A percentile compares a stretch with the other conserved stretches of the same genome.
Evolutionary conservation across 1,140 invertebrate species (phyloP).

Genomic region (Vollenhovia emeryi): DNA sequence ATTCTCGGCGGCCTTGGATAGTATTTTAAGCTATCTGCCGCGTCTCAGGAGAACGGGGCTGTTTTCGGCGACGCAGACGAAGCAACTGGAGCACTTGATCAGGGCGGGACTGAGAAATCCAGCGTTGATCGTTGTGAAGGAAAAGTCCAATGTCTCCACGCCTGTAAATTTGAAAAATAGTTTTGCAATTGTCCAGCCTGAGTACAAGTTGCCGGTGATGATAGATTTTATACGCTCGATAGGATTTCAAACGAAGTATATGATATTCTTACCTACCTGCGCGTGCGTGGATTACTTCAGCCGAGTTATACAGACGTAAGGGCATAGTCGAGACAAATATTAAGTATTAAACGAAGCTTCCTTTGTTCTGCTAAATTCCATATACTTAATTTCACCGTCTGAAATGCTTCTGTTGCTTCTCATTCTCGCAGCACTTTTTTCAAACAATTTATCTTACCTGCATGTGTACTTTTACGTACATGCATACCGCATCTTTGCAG

Average conservation of each 20-base stretch:
- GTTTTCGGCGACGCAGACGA: slow-evolving; percentile 99
- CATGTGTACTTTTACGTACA: neutral
- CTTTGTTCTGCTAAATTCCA: neutral
- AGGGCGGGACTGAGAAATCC: slow-evolving; percentile 98
- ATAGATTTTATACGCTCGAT: slow-evolving; percentile 90
- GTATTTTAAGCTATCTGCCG: slow-evolving; percentile 96
- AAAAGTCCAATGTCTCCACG: slow-evolving; percentile 92
- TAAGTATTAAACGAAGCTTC: slow-evolving; percentile 6
- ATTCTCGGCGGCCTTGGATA: slow-evolving; percentile 95
- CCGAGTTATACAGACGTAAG: slow-evolving; percentile 87
- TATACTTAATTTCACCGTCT: neutral
- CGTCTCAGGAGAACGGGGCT: slow-evolving; percentile 97
- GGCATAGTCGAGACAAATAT: slow-evolving; percentile 36
- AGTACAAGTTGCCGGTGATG: slow-evolving; percentile 91
- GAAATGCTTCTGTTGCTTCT: neutral
- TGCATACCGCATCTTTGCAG: slow-evolving; percentile 77
- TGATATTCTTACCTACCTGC: slow-evolving; percentile 98
- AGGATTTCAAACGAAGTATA: slow-evolving; percentile 89
- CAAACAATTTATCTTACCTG: neutral
- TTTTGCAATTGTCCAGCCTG: slow-evolving; percentile 92
- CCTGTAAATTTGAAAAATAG: slow-evolving; percentile 94
- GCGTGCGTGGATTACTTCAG: slow-evolving; percentile 98
- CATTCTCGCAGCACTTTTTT: neutral
- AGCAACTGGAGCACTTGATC: slow-evolving; percentile 96
- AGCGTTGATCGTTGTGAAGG: slow-evolving; percentile 95